Evolutionary conservation across 64 coral and sea anemone genomes (phyloP), one percentile per base, ranked within the genome.

Genomic region (Montipora efflorescens): DNA sequence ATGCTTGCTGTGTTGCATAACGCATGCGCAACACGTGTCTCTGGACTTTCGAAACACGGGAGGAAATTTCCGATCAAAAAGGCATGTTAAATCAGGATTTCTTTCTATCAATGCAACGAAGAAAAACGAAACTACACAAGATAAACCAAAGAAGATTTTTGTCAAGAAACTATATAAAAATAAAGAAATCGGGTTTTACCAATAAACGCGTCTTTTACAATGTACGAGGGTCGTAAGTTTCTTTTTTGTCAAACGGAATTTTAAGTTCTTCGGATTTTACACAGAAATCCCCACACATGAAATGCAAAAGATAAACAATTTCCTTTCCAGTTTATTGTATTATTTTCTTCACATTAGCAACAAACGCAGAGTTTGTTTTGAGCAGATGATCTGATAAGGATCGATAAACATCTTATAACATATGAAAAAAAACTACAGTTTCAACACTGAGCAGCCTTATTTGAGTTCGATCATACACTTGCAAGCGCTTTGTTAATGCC

Each of bases 271-370:
- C 11, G 18, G 28, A 1, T 25, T 13, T 66, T 66, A 23, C 18
- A 67, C 5, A 28, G 22, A 70, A 68, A 84, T 84, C 23, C 18
- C 8, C 43, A 16, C 3, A 28, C n/a, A 47, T 68, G 14, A 36
- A 36, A 4, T 15, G 53, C 53, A 11, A 57, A 8, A 8, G 11
- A 57, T 68, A 47, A 66, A 10, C 10, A 5, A 7, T 55, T 10
- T 55, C 13, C 14, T 16, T 64, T 49, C 15, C 46, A 71, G 64
- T 50, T 51, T 68, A 86, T 86, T 71, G 49, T 1, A 72, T 12
- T 84, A 68, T 71, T 50, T 86, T 86, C 81, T 86, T 45, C 3
- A 16, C 11, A 86, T 86, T 50, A 86, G 50, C 82, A 48, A 51
- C 66, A 48, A 86, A 86, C 70, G 68, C 16, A 19, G 11, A 15